These are phyloP conservation scores for Heliornis fulica DNA, from an alignment of 2,113 vertebrate genomes.

Conservation along the genomic window DNA sequence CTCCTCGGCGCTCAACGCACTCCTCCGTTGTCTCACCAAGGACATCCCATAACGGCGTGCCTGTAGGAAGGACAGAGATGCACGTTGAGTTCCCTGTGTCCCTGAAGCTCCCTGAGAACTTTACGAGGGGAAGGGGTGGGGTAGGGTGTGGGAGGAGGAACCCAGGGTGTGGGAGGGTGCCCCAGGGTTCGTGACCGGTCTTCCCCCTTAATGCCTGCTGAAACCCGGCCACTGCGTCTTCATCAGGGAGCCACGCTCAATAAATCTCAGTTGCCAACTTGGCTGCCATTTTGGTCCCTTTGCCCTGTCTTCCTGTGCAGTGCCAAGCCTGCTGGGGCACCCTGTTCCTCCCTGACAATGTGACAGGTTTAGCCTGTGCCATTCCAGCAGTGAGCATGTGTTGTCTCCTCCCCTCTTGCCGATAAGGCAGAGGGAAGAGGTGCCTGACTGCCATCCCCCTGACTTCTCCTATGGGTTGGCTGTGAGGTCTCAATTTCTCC, in stretches of 20 bases:
- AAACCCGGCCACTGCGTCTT: background rate
- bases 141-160: background rate
- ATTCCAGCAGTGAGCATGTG: fast-evolving
- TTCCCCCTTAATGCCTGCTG: background rate
- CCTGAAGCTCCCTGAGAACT: background rate
- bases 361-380: fast-evolving
- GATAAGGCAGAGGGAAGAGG: fast-evolving
- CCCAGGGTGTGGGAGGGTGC: too few relatives aligned
- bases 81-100: background rate
- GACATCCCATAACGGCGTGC: fast-evolving
- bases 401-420: background rate
- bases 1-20: fast-evolving
- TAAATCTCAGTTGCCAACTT: background rate
- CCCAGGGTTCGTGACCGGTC: background rate
- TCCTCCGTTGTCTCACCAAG: background rate
- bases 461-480: too few relatives aligned
- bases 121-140: background rate
- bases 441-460: fast-evolving
- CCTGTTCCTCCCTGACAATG: fast-evolving
- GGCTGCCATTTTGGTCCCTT: background rate
- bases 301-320: fast-evolving
- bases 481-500: fast-evolving
- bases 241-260: fast-evolving
- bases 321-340: fast-evolving
- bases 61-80: background rate